Percentiles rank a stretch among this genome's conserved stretches.
These are phyloP conservation scores for Yponomeuta sedellus DNA, from an alignment of 2,888 invertebrate genomes.

Conservation along the genomic window DNA sequence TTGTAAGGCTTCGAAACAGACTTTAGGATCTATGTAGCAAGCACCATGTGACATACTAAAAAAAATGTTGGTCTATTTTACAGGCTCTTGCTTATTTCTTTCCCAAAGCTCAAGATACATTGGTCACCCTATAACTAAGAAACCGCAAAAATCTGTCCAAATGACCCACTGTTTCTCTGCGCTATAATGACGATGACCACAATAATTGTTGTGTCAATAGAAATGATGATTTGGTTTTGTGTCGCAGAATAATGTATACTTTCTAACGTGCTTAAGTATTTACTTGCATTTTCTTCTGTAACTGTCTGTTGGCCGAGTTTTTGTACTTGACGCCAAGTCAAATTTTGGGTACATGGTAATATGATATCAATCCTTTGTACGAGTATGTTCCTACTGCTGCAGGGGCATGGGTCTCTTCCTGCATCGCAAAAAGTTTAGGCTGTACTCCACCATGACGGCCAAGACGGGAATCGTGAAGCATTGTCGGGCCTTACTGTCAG, in stretches of 20 bases:
- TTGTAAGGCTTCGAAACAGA: no score
- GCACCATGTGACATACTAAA: no score
- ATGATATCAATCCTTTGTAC: no score
- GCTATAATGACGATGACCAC: not conserved
- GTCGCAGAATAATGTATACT: not conserved
- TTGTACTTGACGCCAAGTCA: not conserved
- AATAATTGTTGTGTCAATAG: constrained; percentile 1
- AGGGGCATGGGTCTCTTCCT: no score
- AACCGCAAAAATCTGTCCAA: constrained; percentile 1
- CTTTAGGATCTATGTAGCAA: no score
- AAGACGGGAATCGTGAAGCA: no score
- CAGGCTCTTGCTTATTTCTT: not conserved
- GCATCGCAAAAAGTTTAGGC: no score
- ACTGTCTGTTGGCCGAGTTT: not conserved
- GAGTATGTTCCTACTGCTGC: no score
- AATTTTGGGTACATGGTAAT: no score
- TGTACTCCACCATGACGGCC: no score
- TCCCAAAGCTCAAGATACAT: not conserved
- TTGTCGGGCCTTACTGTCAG: no score
- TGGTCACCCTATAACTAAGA: not conserved
- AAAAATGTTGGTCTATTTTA: no score
- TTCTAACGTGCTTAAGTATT: not conserved
- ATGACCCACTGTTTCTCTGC: not conserved
- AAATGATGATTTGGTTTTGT: not conserved
- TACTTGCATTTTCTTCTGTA: not conserved